Base-by-base conservation (phyloP, 1,140 invertebrate species). In the Batillaria attramentaria region DNA sequence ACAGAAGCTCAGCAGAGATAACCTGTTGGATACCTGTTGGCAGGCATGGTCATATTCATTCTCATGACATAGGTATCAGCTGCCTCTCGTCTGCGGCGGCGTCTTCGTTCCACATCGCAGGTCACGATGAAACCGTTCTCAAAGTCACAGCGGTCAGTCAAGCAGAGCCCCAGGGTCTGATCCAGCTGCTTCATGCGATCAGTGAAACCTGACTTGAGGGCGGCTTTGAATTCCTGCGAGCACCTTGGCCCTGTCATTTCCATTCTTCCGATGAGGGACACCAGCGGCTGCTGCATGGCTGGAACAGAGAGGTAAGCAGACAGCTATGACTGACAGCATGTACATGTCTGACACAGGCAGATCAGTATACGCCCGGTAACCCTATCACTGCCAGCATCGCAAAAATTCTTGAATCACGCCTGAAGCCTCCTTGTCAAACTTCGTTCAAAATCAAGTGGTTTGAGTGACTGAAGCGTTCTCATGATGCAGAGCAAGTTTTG, bases 181-280 rank as follows among this genome's bases (percentile, higher is more conserved):
- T 81, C 82, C 72, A 83, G 39, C 35, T 79, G 35, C 18, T 39
- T 68, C 79, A 83, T 65, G 39, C 77, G 77, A 1, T 37, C 3
- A 4, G 66, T 66, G 62, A 83, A 74, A 42, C 68, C 54, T 0
- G 28, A 46, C 57, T 65, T 46, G 3, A 83, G 79, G n/a, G 68
- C 24, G 13, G 0, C 24, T 18, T 72, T 76, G 37, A 72, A 77
- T 1, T 46, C 69, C 5, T 66, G 68, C 18, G 65, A 50, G 69
- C 82, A 83, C n/a, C 42, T 60, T 43, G 77, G 79, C 8, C 82
- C 82, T 16, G 31, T 77, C 43, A 83, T 68, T 3, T 60, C 75
- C 18, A 80, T n/a, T 28, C 42, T 42, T n/a, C 82, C 82, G 10
- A 68, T 31, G 3, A 83, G 54, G 28, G 13, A 77, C 24, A 39